phyloP scores from a whole-genome alignment of 1,140 invertebrate genomes.

The Eumaeus atala region DNA sequence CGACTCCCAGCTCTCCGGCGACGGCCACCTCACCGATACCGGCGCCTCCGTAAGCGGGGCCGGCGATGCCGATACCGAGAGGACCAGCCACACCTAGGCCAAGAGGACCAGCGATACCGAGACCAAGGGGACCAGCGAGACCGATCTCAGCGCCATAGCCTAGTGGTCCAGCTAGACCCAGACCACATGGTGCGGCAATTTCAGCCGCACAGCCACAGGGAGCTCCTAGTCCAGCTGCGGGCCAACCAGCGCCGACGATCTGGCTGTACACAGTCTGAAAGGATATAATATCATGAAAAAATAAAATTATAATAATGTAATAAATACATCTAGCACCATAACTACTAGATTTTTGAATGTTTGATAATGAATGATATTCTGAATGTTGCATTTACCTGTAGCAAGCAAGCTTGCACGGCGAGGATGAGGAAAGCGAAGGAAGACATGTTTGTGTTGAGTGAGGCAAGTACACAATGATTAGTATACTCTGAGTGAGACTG shows the following conservation, averaged over 20 bases:
- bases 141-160: conserved; percentile 21
- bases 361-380: too few relatives aligned
- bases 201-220: neutral
- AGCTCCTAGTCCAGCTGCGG: neutral
- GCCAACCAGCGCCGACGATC: conserved; percentile 3
- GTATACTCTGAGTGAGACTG: neutral
- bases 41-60: too few relatives aligned
- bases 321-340: too few relatives aligned
- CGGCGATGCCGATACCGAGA: too few relatives aligned
- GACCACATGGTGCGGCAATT: neutral
- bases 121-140: conserved; percentile 20
- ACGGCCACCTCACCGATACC: too few relatives aligned
- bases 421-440: neutral
- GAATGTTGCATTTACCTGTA: neutral
- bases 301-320: neutral
- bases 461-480: neutral
- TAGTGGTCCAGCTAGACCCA: neutral
- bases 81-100: too few relatives aligned
- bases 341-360: too few relatives aligned
- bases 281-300: too few relatives aligned
- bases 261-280: conserved; percentile 12
- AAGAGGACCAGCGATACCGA: conserved; percentile 21
- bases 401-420: conserved; percentile 1
- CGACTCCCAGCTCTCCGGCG: too few relatives aligned
- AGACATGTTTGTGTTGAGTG: conserved; percentile 6